Percentiles rank a stretch among this genome's conserved stretches.
These are phyloP conservation scores for Drosophila guanche DNA, from an alignment of 1,140 invertebrate species.

Conservation along the genomic window DNA sequence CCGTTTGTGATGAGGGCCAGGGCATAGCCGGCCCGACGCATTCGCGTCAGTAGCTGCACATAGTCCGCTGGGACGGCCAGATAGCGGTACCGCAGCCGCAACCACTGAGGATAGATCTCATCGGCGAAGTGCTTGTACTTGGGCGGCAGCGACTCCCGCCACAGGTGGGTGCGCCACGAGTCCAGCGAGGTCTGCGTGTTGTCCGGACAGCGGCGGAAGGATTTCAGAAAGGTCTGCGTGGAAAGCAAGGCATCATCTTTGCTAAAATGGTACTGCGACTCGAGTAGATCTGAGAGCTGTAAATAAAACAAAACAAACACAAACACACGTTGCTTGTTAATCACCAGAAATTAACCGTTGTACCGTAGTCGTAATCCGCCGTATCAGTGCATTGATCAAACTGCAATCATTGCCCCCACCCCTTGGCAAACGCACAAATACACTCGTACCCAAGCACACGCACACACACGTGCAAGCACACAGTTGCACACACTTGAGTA, in stretches of 20 bases:
- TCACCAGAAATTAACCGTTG: slow-evolving; percentile 2
- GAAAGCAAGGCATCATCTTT: slow-evolving; percentile 86
- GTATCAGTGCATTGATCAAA: slow-evolving; percentile 56
- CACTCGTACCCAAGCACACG: slow-evolving; percentile 8
- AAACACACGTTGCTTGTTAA: not conserved
- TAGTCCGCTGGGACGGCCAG: slow-evolving; percentile 87
- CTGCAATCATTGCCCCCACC: slow-evolving; percentile 15
- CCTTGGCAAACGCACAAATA: too few species aligned
- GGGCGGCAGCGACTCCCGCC: slow-evolving; percentile 90
- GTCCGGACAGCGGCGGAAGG: slow-evolving; percentile 91
- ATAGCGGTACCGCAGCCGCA: slow-evolving; percentile 89
- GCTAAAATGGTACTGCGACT: slow-evolving; percentile 87
- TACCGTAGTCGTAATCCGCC: not conserved
- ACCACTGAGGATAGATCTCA: slow-evolving; percentile 89
- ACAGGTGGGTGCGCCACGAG: slow-evolving; percentile 89
- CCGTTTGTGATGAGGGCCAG: slow-evolving; percentile 93
- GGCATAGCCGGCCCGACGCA: slow-evolving; percentile 87
- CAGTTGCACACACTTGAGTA: slow-evolving; percentile 16
- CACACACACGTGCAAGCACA: slow-evolving; percentile 9
- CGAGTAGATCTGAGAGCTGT: slow-evolving; percentile 89
- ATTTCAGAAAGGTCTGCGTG: slow-evolving; percentile 88
- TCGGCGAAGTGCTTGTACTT: slow-evolving; percentile 88
- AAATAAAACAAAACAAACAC: slow-evolving; percentile 31
- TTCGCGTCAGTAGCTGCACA: slow-evolving; percentile 86
- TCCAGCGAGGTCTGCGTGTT: slow-evolving; percentile 88